Percentiles rank a stretch among this genome's conserved stretches.
These are phyloP conservation scores for Pogonus chalceus DNA, from an alignment of 1,140 invertebrate genomes.

Conservation along the genomic window DNA sequence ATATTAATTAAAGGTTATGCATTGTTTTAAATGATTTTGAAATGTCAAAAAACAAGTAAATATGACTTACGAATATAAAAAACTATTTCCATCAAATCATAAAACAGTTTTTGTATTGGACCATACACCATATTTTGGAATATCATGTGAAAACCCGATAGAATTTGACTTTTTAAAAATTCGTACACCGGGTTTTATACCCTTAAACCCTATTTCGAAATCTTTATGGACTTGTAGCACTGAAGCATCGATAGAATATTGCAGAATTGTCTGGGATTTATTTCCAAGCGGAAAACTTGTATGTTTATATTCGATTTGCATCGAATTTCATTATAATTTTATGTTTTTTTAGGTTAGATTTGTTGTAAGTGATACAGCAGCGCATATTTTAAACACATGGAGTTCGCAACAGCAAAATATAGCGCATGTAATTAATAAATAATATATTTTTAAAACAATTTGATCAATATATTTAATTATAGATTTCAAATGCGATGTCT, in stretches of 20 bases:
- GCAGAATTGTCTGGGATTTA: constrained; percentile 91
- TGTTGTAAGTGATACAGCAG: constrained; percentile 69
- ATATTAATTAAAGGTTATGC: too few relatives aligned
- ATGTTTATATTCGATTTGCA: constrained; percentile 23
- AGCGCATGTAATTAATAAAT: constrained; percentile 51
- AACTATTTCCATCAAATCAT: constrained; percentile 62
- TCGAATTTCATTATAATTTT: constrained; percentile 4
- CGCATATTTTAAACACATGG: constrained; percentile 76
- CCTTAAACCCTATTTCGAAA: constrained; percentile 71
- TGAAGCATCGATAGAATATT: constrained; percentile 90
- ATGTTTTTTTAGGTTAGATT: constrained; percentile 59
- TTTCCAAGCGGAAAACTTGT: constrained; percentile 83
- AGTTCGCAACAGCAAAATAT: constrained; percentile 69
- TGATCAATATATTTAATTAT: constrained; percentile 12
- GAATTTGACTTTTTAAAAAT: constrained; percentile 81
- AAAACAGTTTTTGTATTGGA: constrained; percentile 94
- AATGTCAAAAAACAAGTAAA: neutral
- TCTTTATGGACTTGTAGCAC: constrained; percentile 91
- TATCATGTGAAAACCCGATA: constrained; percentile 74
- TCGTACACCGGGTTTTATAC: constrained; percentile 57
- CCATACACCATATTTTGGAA: constrained; percentile 79
- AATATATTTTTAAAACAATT: constrained; percentile 11
- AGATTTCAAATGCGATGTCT: constrained; percentile 63
- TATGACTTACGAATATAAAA: constrained; percentile 11
- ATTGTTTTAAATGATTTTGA: too few relatives aligned